A percentile compares a stretch with the other conserved stretches of the same genome.
Conservation (phyloP, 1,140 invertebrate genomes). For the Venustaconcha ellipsiformis region DNA sequence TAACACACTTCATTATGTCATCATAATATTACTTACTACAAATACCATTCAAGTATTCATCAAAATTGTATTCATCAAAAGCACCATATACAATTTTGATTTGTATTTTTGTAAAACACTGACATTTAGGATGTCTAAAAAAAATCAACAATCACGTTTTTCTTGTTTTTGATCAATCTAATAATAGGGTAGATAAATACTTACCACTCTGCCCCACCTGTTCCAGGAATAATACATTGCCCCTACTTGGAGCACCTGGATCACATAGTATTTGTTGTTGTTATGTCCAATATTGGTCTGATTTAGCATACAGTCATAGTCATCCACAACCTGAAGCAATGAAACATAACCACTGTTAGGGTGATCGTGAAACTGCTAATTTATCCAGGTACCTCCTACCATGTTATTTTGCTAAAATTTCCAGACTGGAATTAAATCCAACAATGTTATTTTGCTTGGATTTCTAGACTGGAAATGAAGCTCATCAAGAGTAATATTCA, state of each 20-base stretch:
- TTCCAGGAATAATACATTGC: slow-evolving; percentile 70
- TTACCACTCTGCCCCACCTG: slow-evolving; percentile 74
- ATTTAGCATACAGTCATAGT: slow-evolving; percentile 73
- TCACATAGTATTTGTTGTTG: slow-evolving; percentile 75
- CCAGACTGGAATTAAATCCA: too few relatives aligned
- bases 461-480: not conserved
- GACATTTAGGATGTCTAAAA: not conserved
- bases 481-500: not conserved
- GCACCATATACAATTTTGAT: not conserved
- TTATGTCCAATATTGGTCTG: slow-evolving; percentile 74
- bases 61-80: too few relatives aligned
- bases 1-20: too few relatives aligned
- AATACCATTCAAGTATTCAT: too few relatives aligned
- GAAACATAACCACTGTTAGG: slow-evolving; percentile 23
- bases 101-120: slow-evolving; percentile 2
- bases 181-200: slow-evolving; percentile 23
- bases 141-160: not conserved
- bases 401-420: not conserved
- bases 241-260: slow-evolving; percentile 70
- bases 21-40: too few relatives aligned
- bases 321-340: slow-evolving; percentile 64
- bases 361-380: not conserved
- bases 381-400: not conserved
- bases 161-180: not conserved
- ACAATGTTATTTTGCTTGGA: too few relatives aligned